phyloP scores from a whole-genome alignment of 2,888 invertebrate species.

The Teinopalpus imperialis region DNA sequence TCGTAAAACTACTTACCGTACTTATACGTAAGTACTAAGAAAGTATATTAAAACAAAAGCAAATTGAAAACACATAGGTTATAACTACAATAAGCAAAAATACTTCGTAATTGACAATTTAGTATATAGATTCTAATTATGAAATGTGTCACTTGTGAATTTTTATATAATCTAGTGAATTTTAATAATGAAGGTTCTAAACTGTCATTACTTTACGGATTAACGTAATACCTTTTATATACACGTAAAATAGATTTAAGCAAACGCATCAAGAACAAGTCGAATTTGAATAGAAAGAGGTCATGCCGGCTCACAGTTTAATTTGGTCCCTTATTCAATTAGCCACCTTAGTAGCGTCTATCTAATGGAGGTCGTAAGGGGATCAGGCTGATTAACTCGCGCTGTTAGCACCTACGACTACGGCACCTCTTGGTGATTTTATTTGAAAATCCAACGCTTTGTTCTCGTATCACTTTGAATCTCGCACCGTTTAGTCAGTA shows the following conservation, averaged over 20 bases:
- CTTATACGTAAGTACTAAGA: too few relatives aligned
- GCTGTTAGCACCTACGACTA: slow-evolving; percentile 64
- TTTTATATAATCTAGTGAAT: slow-evolving; percentile 29
- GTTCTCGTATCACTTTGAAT: slow-evolving; percentile 12
- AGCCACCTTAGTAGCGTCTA: slow-evolving; percentile 69
- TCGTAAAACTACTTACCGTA: too few relatives aligned
- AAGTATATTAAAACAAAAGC: too few relatives aligned
- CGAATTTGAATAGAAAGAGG: slow-evolving; percentile 79
- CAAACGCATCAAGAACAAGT: slow-evolving; percentile 49
- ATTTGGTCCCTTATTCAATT: slow-evolving; percentile 79
- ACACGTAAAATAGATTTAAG: slow-evolving; percentile 31
- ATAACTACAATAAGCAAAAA: too few relatives aligned
- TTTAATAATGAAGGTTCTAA: slow-evolving; percentile 54
- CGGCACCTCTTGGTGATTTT: slow-evolving; percentile 33
- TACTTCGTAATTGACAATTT: too few relatives aligned
- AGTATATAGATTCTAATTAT: too few relatives aligned
- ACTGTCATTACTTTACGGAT: slow-evolving; percentile 53
- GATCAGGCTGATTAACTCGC: slow-evolving; percentile 73
- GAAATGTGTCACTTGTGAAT: too few relatives aligned
- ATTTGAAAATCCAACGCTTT: slow-evolving; percentile 25
- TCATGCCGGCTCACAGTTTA: slow-evolving; percentile 64
- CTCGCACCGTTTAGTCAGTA: neutral
- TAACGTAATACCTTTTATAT: slow-evolving; percentile 35
- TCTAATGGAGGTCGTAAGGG: slow-evolving; percentile 73
- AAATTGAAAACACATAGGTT: too few relatives aligned